A percentile compares a stretch with the other conserved stretches of the same genome.
Evolutionary conservation across 64 coral and sea anemone genomes (phyloP).

Genomic region (Montipora foliosa): DNA sequence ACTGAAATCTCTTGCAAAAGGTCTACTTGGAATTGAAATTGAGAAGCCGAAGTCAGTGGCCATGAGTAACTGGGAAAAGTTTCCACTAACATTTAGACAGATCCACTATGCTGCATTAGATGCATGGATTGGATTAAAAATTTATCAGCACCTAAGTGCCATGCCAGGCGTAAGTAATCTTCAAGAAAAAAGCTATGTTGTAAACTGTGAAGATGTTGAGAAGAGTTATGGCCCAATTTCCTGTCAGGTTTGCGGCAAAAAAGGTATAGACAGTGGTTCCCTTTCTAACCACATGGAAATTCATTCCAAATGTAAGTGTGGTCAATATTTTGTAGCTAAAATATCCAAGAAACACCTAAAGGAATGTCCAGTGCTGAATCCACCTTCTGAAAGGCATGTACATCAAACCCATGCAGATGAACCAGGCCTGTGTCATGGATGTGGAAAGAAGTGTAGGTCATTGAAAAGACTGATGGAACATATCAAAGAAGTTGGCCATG

Average conservation of each 20-base stretch:
- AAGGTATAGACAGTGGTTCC: conserved; percentile 47
- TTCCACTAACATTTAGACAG: conserved; percentile 75
- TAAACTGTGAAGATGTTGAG: not conserved
- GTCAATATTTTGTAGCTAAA: too few relatives aligned
- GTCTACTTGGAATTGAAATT: conserved; percentile 75
- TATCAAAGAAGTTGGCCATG: conserved; percentile 31
- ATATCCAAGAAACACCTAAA: too few relatives aligned
- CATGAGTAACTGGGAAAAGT: conserved; percentile 93
- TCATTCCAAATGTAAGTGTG: not conserved
- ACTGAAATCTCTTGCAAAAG: conserved; percentile 76
- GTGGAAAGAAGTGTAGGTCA: conserved; percentile 22
- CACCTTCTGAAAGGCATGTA: too few relatives aligned
- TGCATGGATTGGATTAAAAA: conserved; percentile 92
- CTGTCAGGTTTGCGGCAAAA: conserved; percentile 66
- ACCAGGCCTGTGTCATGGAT: not conserved
- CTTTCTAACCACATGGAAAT: conserved; percentile 46
- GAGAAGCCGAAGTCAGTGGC: conserved; percentile 74
- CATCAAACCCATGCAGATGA: not conserved
- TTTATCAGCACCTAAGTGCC: conserved; percentile 70
- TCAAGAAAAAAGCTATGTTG: not conserved
- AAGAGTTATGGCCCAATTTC: not conserved
- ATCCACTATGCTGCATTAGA: conserved; percentile 93
- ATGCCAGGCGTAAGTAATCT: not conserved
- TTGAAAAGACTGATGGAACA: conserved; percentile 18
- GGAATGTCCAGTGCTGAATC: too few relatives aligned